Base-by-base conservation (phyloP, 1,140 invertebrate species). In the Drosophila asahinai region DNA sequence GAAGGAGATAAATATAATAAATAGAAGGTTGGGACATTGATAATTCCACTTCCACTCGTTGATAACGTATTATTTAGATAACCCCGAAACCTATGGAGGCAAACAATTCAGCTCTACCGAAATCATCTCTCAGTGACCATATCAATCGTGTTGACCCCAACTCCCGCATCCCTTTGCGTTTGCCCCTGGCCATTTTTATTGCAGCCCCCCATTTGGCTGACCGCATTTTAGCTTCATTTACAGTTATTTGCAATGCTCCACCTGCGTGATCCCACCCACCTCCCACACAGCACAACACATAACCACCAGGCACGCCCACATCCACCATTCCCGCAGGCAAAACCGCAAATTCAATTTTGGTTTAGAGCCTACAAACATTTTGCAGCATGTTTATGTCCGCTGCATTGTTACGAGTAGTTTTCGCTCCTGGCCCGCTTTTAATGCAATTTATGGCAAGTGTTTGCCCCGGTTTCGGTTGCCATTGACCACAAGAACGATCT, bases 261-360 rank as follows among this genome's bases (percentile, higher is more conserved):
- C 73, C 63, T 78, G 54, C 43, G 51, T 19, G 8, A 7, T n/a
- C n/a, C 25, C 48, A 17, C 11, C 25, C 48, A 17, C 11, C n/a
- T 15, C 14, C n/a, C 15, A 27, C 25, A 48, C 27, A 27, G 25
- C 27, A 36, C 30, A 36, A 42, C 49, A 63, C 47, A 49, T 47
- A 49, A 59, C 62, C 60, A 54, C 25, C 51, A 57, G 30, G 22
- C 55, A 47, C 62, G 49, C 75, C 62, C 74, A 54, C 45, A 58
- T 36, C 19, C 65, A 17, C 45, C 63, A 27, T 45, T 47, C 40
- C 51, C 51, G 19, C 66, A 36, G 36, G 66, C 33, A 27, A 78
- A 87, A 84, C 83, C 83, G 73, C 83, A 87, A 87, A 87, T 89
- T 87, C 83, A 87, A 87, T 87, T 87, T 87, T 87, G 83, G 81